Evolutionary conservation across 2,113 vertebrate genomes (phyloP), one percentile per base, ranked within the genome.

Genomic region (Gavialis gangeticus): DNA sequence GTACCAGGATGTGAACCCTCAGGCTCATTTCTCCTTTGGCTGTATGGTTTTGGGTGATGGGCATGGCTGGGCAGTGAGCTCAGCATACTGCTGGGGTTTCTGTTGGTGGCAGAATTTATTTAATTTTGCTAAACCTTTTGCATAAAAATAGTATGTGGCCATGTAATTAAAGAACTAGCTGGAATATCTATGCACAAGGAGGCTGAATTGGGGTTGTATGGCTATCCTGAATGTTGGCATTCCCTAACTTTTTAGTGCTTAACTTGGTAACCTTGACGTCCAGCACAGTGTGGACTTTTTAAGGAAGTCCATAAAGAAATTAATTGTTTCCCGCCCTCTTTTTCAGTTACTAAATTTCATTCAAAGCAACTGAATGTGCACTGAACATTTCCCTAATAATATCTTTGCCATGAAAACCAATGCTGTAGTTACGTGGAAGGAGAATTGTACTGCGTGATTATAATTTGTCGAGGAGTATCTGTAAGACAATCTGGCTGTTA

Each of bases 311-410:
- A 64, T 27, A 34, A 34, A 66, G 46, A 46, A 46, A 46, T 46
- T 9, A 46, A 46, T 46, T 46, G 46, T 46, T 46, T 9, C 46
- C 12, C 28, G 54, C 27, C 75, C 19, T 17, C 84, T 80, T 79
- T 75, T 57, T 62, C 82, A 78, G 73, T 64, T 95, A 28, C 79
- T 76, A 37, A 76, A 63, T 56, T 0, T 0, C 56, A 86, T 93
- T 58, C 12, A 56, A 63, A 82, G 75, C 0, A 1, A 13, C 67
- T 56, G 55, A 66, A 28, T 0, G 0, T 55, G 16, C 34, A 25
- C 81, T 3, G 81, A 85, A 46, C 79, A 34, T 37, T 84, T 94
- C 81, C 18, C 78, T 8, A 4, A 58, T 62, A 21, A 69, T 73
- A 57, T 56, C 93, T 89, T 21, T 46, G 46, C 75, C 10, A 5